Base-by-base conservation (phyloP, 2,797 vertebrate genomes). In the Naso thynnoides region DNA sequence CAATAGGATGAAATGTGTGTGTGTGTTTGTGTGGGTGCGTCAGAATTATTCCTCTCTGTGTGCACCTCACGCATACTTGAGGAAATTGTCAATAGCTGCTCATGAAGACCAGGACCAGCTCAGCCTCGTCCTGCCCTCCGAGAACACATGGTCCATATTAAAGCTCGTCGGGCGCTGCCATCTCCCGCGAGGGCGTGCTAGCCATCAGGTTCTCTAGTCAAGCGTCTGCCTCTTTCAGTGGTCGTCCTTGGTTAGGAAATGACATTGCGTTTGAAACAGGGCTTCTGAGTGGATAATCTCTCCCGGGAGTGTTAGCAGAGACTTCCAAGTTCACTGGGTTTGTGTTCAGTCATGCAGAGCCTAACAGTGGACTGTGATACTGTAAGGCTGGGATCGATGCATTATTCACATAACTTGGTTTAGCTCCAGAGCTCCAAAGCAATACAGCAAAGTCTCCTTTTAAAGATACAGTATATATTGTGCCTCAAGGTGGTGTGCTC, bases 21-120 rank as follows among this genome's bases (percentile, higher is more conserved):
- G 29, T 70, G 41, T 33, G 45, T 65, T 55, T 72, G 44, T 70
- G 49, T 29, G 49, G 41, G 47, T 59, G 55, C 44, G 57, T 59
- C 72, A 68, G 49, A 75, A 21, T 67, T 82, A 78, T 85, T 53
- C 41, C 45, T 74, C 64, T 88, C 61, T 79, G 67, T 75, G 78
- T 83, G 75, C 85, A 74, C 82, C 76, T 87, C 82, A 85, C 66
- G 58, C 89, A 93, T 92, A 90, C 85, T 92, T 91, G 86, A 90
- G 91, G 88, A 94, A 93, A 94, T 93, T 91, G 92, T 92, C 89
- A 86, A 85, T 91, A 86, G 81, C 50, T 76, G 70, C 76, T 82
- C 47, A 66, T 29, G 66, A 64, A 79, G 82, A 83, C 41, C 76
- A 78, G 70, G 59, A 76, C 73, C 61, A 49, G 65, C 50, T 66